Percentiles rank a stretch among this genome's conserved stretches.
These are phyloP conservation scores for Holacanthus passer DNA, from an alignment of 2,113 vertebrate species.

Conservation along the genomic window DNA sequence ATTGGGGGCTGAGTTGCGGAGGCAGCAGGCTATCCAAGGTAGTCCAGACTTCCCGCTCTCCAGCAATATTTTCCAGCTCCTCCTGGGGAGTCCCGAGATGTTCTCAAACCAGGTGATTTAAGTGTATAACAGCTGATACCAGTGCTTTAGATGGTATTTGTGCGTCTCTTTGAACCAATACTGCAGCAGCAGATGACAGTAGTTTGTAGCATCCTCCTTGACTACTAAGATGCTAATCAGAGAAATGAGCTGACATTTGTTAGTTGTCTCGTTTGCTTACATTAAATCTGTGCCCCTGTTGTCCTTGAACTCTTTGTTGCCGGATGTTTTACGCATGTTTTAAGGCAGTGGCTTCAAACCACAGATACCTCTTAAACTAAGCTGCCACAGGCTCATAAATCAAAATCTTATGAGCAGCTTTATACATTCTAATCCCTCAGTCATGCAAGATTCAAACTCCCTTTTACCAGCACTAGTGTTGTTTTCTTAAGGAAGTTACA, in stretches of 20 bases:
- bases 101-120: background rate
- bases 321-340: background rate
- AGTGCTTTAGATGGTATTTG: background rate
- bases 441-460: background rate
- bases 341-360: background rate
- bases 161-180: background rate
- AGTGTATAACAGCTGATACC: background rate
- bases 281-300: background rate
- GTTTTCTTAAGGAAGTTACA: background rate
- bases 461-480: background rate
- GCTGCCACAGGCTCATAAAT: background rate
- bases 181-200: background rate
- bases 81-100: background rate
- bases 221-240: slow-evolving; percentile 3
- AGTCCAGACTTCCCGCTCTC: background rate
- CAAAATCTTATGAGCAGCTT: background rate
- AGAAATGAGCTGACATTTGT: background rate
- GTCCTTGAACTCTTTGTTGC: background rate
- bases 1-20: background rate
- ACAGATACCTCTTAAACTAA: background rate
- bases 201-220: background rate
- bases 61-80: background rate
- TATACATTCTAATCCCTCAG: background rate
- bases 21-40: background rate
- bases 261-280: background rate